These are phyloP conservation scores for Oryzias javanicus DNA, from an alignment of 2,113 vertebrate genomes.

Conservation along the genomic window DNA sequence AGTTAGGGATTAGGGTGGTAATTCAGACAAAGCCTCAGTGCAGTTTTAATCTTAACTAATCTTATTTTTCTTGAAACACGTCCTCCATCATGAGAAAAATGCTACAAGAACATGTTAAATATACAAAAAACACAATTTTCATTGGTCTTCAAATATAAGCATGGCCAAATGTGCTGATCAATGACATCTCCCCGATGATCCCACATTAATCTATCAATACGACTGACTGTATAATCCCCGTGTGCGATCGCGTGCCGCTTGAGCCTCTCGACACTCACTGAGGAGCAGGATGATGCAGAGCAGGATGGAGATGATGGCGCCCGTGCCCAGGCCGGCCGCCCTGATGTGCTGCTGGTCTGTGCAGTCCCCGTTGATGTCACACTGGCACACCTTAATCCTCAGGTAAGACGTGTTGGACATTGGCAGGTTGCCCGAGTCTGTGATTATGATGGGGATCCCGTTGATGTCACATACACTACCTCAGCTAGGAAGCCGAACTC, in stretches of 20 bases:
- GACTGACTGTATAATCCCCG: constrained; percentile 60
- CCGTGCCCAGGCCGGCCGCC: constrained; percentile 90
- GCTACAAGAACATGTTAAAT: no score
- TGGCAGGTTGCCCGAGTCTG: constrained; percentile 94
- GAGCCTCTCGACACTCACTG: constrained; percentile 81
- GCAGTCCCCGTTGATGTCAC: constrained; percentile 92
- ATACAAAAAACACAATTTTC: no score
- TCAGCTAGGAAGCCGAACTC: constrained; percentile 89
- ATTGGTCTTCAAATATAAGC: constrained; percentile 39
- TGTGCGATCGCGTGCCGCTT: constrained; percentile 9
- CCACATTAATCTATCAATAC: constrained; percentile 60
- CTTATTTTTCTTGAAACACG: no score
- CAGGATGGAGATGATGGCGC: constrained; percentile 95
- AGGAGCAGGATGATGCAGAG: constrained; percentile 98
- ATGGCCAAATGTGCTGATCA: constrained; percentile 51
- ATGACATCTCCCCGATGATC: constrained; percentile 61
- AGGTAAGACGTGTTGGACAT: constrained; percentile 92
- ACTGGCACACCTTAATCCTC: constrained; percentile 94
- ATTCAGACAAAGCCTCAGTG: no score
- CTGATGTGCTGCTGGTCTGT: constrained; percentile 90
- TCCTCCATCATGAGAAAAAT: no score
- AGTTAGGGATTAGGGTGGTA: no score
- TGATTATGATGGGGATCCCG: constrained; percentile 91
- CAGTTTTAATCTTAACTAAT: no score
- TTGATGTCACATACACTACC: no score